Evolutionary conservation across 37 sponge, comb jelly and placozoan species (phyloP), one percentile per base, ranked within the genome.

Genomic region (Agelas oroides): DNA sequence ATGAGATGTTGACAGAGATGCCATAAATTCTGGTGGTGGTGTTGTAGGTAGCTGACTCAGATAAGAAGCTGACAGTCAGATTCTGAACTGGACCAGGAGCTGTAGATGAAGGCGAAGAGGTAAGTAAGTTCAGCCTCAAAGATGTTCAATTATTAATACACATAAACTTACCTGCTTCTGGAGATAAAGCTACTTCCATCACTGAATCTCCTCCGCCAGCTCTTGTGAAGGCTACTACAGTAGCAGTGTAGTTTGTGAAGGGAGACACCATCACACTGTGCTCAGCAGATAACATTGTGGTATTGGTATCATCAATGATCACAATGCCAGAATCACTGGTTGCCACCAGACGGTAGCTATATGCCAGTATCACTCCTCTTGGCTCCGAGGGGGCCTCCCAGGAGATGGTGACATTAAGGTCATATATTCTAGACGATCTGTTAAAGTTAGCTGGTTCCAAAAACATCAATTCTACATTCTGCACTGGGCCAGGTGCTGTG

Each of bases 181-280:
- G 76, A 1, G 85, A 67, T 32, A 11, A 5, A 39, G 38, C 14
- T 54, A 65, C 35, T 46, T 46, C 46, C 21, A 17, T 37, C 13
- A 23, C 14, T 25, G 2, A 2, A 5, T 1, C 23, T 21, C 40
- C 52, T 2, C 64, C 68, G 25, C 64, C 73, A 56, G 36, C 59
- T 15, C 72, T 57, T 37, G 89, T 82, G 46, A 60, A 28, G 0
- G 84, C 83, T 71, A 36, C 25, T 1, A 89, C 70, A 38, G 6
- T 61, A 32, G 77, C 75, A 34, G 77, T 82, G 68, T 91, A 91
- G 30, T 60, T 53, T 3, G 92, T 82, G 38, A 82, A 91, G 17
- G 82, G 87, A 55, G 35, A 13, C 79, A 86, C 40, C 8, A 6
- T 2, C 5, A 77, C 64, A 37, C 1, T 46, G 6, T 8, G 3